Evolutionary conservation across 2,113 vertebrate species (phyloP).

Genomic region (Paratilapia polleni): DNA sequence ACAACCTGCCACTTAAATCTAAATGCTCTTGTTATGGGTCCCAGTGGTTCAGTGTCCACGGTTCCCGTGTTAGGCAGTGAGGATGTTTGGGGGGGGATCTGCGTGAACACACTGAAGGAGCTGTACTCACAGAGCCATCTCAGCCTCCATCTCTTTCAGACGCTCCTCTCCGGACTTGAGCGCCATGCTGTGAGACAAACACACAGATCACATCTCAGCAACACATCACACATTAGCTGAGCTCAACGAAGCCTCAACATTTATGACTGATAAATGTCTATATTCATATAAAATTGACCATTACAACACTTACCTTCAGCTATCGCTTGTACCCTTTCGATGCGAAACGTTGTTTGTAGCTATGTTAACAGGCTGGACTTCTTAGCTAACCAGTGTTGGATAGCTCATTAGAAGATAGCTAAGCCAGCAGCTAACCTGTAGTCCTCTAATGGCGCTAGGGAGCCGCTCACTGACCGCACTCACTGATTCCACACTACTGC

Average conservation of each 20-base stretch:
- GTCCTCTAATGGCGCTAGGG: neutral
- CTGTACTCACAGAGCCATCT: slow-evolving; percentile 92
- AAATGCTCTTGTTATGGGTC: accelerated
- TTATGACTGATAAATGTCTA: neutral
- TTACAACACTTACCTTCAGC: neutral
- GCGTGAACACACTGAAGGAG: too few species aligned
- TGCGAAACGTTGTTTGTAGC: too few species aligned
- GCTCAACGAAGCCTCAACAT: neutral
- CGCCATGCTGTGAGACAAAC: slow-evolving; percentile 73
- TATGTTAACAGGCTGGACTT: neutral
- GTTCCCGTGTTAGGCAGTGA: neutral
- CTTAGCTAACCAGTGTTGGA: neutral
- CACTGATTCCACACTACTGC: neutral
- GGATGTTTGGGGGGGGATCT: neutral
- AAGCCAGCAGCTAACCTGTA: neutral
- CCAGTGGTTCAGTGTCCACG: too few species aligned
- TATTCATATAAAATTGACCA: neutral
- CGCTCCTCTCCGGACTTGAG: slow-evolving; percentile 89
- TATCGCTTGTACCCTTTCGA: neutral
- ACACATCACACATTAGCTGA: neutral
- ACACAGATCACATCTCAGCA: neutral
- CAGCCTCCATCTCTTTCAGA: slow-evolving; percentile 94
- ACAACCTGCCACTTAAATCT: accelerated
- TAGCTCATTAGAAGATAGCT: neutral
- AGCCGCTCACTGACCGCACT: accelerated